Base-by-base conservation (phyloP, 2,888 invertebrate species). In the Lithophane semibrunnea region DNA sequence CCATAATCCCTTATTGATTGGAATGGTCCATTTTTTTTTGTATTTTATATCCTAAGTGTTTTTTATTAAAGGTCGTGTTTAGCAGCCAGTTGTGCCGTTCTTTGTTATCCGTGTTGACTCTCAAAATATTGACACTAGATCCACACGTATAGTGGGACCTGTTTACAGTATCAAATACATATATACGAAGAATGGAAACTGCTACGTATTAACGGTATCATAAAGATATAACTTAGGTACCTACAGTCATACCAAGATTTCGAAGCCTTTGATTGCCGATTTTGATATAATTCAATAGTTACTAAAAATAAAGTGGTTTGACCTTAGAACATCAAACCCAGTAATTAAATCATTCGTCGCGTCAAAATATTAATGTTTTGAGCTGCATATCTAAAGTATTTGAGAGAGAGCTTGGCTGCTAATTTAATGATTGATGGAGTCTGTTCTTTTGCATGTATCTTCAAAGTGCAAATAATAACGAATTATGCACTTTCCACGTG, bases 71-170 rank as follows among this genome's bases (percentile, higher is more conserved):
- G 89, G 90, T 88, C 85, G 89, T 94, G 92, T 95, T 96, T 95
- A 94, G 94, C 95, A 94, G 92, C 92, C 92, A 92, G 94, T 93
- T 94, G 92, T 93, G 91, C 92, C 92, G 92, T 93, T 94, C 94
- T 95, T 94, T 95, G 95, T 95, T 96, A 96, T 95, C 96, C 88
- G 63, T 94, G 92, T 96, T 94, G 89, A 91, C 93, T 92, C 80
- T 74, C 84, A 87, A 90, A 96, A 96, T 95, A 95, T 96, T 96
- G 92, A 94, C 92, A 86, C 83, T 82, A 88, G 87, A 91, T 91
- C 90, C 87, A 89, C 87, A 88, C 85, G 77, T 90, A 90, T 72
- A 73, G 74, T 61, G 81, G 74, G 76, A 58, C 93, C 92, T 92
- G 88, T 89, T 90, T 89, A 86, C 88, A 85, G 83, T 86, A 83